Conservation (phyloP, 2,797 vertebrate genomes). For the Crenichthys baileyi region DNA sequence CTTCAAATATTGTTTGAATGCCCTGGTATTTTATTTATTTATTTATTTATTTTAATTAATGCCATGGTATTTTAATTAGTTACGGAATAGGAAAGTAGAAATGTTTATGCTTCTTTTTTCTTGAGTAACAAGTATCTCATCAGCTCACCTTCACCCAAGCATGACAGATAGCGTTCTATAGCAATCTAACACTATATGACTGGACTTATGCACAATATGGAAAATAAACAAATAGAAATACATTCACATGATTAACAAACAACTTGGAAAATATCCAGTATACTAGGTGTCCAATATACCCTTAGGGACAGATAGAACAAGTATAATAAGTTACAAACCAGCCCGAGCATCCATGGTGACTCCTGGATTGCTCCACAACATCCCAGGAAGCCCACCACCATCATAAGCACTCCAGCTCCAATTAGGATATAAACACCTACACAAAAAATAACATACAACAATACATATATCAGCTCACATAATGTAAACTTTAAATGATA, state of each 20-base stretch:
- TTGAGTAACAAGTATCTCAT: not conserved
- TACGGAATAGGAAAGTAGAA: not conserved
- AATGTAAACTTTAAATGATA: constrained; percentile 1
- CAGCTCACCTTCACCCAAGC: not conserved
- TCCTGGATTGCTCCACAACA: constrained; percentile 97
- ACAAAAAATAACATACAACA: not conserved
- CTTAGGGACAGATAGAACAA: not conserved
- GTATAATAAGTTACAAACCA: constrained; percentile 81
- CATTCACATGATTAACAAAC: not conserved
- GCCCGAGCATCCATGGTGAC: constrained; percentile 95
- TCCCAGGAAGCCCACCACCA: constrained; percentile 97
- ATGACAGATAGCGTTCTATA: not conserved
- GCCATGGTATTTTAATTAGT: not conserved
- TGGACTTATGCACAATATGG: not conserved
- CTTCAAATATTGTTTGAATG: not conserved
- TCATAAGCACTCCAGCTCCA: constrained; percentile 93
- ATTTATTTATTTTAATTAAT: too few relatives aligned
- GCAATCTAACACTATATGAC: not conserved
- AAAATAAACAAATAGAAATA: not conserved
- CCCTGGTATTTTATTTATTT: too few relatives aligned
- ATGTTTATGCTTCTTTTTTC: not conserved
- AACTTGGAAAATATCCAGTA: not conserved
- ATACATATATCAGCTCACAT: not conserved
- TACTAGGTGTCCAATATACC: not conserved
- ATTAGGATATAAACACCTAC: constrained; percentile 95